Evolutionary conservation across 2,113 vertebrate species (phyloP), one percentile per base, ranked within the genome.

Genomic region (Hydropotes inermis): DNA sequence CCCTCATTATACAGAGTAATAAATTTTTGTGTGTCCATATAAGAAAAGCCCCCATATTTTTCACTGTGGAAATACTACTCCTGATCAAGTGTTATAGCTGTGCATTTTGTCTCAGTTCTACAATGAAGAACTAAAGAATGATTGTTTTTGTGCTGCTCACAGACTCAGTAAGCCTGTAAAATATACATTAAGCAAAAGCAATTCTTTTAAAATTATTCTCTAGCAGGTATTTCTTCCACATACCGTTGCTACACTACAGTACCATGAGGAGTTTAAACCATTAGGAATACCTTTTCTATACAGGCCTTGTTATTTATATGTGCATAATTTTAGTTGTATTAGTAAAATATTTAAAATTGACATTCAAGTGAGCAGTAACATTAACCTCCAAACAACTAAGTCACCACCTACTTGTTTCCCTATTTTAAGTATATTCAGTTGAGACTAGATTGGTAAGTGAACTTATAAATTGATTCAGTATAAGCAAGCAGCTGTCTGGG

Each of bases 71-170:
- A 95, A 90, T 47, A 94, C 15, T 87, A 74, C 2, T 87, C 64
- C 45, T 60, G 25, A 52, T 43, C 12, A 23, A 90, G 15, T 70
- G 2, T 61, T 52, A 79, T 2, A 95, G 74, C n/a, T 89, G 87
- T 39, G 60, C 81, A 94, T 93, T 96, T 97, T 97, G 90, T 70
- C 93, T 89, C n/a, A 90, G 50, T 94, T 98, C 76, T 45, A 57
- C 86, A 64, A 76, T 21, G 76, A 96, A 87, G 50, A 85, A 94
- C 88, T 95, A 98, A 91, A 89, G 50, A 89, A 96, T 92, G 58
- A 84, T 58, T 93, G 97, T 94, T 98, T 89, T 97, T 86, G 47
- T 91, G 89, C 58, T 87, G 67, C 87, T 85, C 94, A 97, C 50
- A 74, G 83, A 91, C 78, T 91, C 88, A 89, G 2, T 50, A 86